phyloP scores from a whole-genome alignment of 2,797 vertebrate species.

The Pteropus rufus region DNA sequence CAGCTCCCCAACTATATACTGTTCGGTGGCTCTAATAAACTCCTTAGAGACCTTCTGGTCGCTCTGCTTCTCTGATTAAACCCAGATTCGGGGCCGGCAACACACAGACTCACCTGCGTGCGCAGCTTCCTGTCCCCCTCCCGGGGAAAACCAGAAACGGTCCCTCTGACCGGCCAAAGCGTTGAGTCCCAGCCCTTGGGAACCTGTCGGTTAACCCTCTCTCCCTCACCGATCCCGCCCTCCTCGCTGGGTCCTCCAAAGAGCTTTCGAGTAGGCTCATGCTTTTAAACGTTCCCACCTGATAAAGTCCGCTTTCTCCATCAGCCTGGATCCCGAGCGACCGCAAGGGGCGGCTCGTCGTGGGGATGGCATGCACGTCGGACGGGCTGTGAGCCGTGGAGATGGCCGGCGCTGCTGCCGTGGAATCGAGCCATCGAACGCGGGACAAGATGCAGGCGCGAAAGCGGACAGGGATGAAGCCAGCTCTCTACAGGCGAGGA shows the following conservation, averaged over 20 bases:
- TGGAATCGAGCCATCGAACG: neutral
- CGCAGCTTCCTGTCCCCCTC: neutral
- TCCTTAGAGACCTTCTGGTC: fast-evolving
- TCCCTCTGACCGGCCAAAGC: neutral
- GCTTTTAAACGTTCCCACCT: neutral
- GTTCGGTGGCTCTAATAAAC: neutral
- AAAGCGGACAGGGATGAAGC: too few species aligned
- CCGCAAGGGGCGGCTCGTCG: neutral
- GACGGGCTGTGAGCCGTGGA: neutral
- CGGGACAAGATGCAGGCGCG: neutral
- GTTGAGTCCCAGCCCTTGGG: neutral
- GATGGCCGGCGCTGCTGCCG: neutral
- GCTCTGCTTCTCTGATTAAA: neutral
- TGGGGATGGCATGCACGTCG: neutral
- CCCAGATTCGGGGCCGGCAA: neutral
- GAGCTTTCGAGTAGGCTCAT: neutral
- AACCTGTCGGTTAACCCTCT: neutral
- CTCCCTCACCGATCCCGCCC: neutral
- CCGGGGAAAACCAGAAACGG: neutral
- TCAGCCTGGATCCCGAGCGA: neutral
- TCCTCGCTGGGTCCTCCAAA: neutral
- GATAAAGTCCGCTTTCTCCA: too few species aligned
- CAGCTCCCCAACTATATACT: neutral
- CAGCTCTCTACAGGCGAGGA: fast-evolving
- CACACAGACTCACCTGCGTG: fast-evolving